phyloP scores from a whole-genome alignment of 2,113 vertebrate genomes.

The Heliornis fulica region DNA sequence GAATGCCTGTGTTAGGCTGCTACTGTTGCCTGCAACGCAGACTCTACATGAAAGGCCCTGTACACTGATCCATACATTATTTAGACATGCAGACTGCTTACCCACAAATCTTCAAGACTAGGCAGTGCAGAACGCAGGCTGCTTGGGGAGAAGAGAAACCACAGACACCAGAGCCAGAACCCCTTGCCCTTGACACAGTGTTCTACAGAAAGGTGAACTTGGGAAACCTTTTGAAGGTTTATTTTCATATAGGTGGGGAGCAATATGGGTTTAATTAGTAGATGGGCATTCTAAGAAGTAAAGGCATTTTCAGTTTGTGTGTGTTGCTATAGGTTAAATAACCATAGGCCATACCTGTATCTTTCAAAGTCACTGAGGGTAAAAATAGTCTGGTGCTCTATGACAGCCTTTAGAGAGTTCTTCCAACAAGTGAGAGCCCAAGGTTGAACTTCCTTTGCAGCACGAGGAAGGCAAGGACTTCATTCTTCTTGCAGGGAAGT shows the following conservation, averaged over 20 bases:
- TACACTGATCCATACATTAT: neutral
- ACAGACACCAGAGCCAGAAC: neutral
- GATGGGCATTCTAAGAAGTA: neutral
- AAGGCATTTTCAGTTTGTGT: neutral
- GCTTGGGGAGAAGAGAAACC: neutral
- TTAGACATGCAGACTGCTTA: neutral
- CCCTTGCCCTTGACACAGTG: neutral
- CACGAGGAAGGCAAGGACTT: neutral
- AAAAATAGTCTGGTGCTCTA: neutral
- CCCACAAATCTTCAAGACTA: neutral
- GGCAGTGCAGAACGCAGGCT: neutral
- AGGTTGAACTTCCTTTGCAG: neutral
- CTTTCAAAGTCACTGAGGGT: neutral
- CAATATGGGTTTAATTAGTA: neutral
- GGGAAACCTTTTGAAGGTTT: neutral
- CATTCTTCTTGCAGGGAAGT: neutral
- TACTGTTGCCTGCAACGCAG: constrained; percentile 18
- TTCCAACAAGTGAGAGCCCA: neutral
- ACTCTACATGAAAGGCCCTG: neutral
- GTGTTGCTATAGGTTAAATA: neutral
- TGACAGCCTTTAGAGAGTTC: neutral
- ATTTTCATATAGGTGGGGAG: neutral
- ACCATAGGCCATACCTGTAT: neutral
- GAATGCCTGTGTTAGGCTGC: neutral
- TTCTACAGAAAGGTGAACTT: neutral